These are phyloP conservation scores for Ips nitidus DNA, from an alignment of 1,140 invertebrate species.

Conservation along the genomic window DNA sequence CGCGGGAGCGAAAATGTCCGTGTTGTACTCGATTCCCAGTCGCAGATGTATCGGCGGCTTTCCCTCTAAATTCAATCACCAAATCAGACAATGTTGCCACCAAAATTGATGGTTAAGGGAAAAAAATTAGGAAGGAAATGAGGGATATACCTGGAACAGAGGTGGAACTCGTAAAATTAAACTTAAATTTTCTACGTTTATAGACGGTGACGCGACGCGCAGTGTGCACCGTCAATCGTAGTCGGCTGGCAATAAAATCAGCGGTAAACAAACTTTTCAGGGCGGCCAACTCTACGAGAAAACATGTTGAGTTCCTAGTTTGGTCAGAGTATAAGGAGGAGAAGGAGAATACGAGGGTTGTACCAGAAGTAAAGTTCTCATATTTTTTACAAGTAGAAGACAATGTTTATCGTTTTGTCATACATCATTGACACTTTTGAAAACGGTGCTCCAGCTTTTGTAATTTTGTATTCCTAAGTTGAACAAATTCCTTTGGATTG, in stretches of 20 bases:
- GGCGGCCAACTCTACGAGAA: slow-evolving; percentile 29
- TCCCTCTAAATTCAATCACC: slow-evolving; percentile 37
- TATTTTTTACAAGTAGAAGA: too few species aligned
- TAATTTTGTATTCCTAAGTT: too few species aligned
- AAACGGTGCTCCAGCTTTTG: too few species aligned
- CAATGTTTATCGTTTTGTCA: too few species aligned
- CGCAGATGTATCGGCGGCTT: slow-evolving; percentile 49
- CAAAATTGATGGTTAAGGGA: neutral
- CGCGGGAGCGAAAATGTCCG: slow-evolving; percentile 35
- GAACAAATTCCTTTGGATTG: too few species aligned
- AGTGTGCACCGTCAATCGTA: slow-evolving; percentile 27
- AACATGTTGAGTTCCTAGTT: neutral
- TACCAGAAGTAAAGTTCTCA: too few species aligned
- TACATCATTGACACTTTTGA: too few species aligned
- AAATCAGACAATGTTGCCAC: slow-evolving; percentile 6
- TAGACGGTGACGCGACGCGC: slow-evolving; percentile 35
- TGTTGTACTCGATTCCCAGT: slow-evolving; percentile 39
- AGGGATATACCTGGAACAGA: slow-evolving; percentile 25
- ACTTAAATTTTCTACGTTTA: slow-evolving; percentile 29
- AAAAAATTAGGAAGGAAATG: slow-evolving; percentile 8
- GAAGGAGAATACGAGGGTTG: too few species aligned
- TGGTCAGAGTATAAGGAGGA: too few species aligned
- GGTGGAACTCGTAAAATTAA: slow-evolving; percentile 21
- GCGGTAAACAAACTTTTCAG: slow-evolving; percentile 37
- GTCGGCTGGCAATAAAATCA: slow-evolving; percentile 36